Percentiles rank a stretch among this genome's conserved stretches.
Conservation (phyloP, 2,888 invertebrate genomes). For the Strigamia transsilvanica region DNA sequence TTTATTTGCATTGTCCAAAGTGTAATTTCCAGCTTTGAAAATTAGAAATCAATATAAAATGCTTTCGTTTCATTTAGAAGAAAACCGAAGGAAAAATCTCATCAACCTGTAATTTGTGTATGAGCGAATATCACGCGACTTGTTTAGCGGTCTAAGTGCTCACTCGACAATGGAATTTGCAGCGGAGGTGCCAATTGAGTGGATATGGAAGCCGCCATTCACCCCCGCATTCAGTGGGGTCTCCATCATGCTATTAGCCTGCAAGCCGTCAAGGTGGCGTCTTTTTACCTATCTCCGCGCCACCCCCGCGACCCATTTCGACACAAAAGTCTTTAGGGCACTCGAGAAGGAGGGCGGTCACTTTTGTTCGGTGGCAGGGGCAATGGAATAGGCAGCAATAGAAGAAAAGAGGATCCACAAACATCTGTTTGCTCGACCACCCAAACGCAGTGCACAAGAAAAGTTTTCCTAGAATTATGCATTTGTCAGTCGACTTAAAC, state of each 20-base stretch:
- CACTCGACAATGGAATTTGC: background rate
- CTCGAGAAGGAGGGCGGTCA: background rate
- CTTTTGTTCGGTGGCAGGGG: background rate
- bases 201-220: background rate
- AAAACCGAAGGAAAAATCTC: background rate
- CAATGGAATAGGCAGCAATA: background rate
- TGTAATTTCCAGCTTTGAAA: background rate
- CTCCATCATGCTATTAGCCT: background rate
- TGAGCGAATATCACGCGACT: background rate
- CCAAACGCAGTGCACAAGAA: background rate
- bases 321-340: conserved; percentile 1
- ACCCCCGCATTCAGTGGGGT: background rate
- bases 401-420: background rate
- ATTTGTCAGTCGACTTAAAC: background rate
- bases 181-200: background rate
- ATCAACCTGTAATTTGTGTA: background rate
- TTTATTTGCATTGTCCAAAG: background rate
- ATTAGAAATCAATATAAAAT: too few species aligned
- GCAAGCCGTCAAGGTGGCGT: conserved; percentile 3
- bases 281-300: background rate
- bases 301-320: background rate
- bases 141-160: background rate
- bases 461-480: background rate
- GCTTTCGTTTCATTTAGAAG: too few species aligned
- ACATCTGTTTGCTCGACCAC: background rate